phyloP scores from a whole-genome alignment of 2,888 invertebrate species.

The Physocephala rufipes region DNA sequence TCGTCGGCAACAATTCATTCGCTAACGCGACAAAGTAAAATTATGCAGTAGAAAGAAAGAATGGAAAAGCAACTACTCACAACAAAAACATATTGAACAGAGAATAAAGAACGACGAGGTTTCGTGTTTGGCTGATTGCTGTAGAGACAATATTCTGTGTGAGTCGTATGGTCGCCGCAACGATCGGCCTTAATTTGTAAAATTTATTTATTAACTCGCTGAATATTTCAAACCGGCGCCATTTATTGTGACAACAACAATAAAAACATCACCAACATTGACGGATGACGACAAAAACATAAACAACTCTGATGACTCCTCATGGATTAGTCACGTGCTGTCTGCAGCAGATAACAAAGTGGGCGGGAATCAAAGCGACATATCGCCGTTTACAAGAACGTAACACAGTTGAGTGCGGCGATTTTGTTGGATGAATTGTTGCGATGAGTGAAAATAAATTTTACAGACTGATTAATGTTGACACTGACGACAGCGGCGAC shows the following conservation, averaged over 20 bases:
- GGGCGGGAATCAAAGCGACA: background rate
- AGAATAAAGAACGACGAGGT: too few relatives aligned
- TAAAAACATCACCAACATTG: background rate
- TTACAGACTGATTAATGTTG: constrained; percentile 27
- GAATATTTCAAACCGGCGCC: background rate
- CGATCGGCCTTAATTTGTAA: too few relatives aligned
- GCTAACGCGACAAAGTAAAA: constrained; percentile 1
- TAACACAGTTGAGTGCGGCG: background rate
- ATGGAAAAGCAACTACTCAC: background rate
- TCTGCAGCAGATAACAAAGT: background rate
- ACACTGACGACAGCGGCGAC: constrained; percentile 17
- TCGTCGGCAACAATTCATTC: background rate
- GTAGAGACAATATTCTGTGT: too few relatives aligned
- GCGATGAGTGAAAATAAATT: constrained; percentile 17
- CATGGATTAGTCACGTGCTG: background rate
- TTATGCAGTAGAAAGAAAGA: background rate
- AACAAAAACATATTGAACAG: background rate
- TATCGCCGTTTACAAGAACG: background rate
- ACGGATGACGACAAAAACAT: background rate
- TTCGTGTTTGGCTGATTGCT: too few relatives aligned
- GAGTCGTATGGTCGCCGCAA: too few relatives aligned
- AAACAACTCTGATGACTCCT: background rate
- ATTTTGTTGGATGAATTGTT: background rate
- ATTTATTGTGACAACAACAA: background rate
- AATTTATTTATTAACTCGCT: background rate